Percentiles rank a stretch among this genome's conserved stretches.
phyloP scores from a whole-genome alignment of 1,140 invertebrate species.

The Andrena cerasifolii region DNA sequence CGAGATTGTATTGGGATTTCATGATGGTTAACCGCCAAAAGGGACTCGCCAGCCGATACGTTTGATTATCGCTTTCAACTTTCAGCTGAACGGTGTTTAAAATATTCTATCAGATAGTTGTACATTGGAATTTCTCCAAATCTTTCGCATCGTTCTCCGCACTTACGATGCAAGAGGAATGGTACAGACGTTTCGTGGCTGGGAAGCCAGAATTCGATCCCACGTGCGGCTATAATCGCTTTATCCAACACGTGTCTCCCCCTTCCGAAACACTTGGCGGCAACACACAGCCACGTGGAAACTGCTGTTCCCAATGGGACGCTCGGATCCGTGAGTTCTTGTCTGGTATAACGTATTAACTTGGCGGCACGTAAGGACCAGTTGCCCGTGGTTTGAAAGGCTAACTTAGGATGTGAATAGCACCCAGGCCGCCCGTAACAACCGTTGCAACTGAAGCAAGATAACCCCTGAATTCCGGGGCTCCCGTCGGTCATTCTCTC shows the following conservation, averaged over 20 bases:
- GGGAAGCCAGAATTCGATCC: background rate
- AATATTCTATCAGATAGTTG: no score
- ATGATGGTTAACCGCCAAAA: no score
- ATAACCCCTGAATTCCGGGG: conserved; percentile 30
- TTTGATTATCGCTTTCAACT: no score
- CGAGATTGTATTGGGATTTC: no score
- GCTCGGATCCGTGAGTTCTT: conserved; percentile 11
- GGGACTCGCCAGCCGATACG: no score
- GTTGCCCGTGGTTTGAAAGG: conserved; percentile 40
- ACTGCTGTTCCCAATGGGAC: background rate
- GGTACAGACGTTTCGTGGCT: background rate
- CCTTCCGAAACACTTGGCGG: background rate
- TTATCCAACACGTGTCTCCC: background rate
- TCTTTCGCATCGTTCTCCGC: no score
- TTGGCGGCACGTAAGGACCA: conserved; percentile 16
- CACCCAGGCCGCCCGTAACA: conserved; percentile 27
- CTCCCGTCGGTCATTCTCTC: conserved; percentile 25
- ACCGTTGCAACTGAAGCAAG: conserved; percentile 25
- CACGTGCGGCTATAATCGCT: background rate
- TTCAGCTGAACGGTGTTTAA: no score
- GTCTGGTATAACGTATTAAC: conserved; percentile 53
- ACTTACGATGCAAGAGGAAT: no score
- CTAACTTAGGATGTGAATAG: conserved; percentile 40
- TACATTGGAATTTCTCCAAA: no score
- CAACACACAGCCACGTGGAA: background rate